phyloP scores from a whole-genome alignment of 2,888 invertebrate genomes.

The Odontocolon sp. region DNA sequence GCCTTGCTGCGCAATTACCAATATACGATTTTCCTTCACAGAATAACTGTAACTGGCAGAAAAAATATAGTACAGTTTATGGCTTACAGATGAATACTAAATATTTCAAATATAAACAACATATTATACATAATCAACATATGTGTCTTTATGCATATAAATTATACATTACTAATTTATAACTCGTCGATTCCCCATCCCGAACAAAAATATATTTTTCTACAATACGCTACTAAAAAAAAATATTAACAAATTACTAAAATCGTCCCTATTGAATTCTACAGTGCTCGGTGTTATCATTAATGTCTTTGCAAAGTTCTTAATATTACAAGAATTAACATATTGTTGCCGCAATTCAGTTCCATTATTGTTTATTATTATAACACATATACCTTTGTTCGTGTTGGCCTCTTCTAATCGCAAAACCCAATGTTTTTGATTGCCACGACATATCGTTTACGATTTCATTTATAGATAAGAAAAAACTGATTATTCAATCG shows the following conservation, averaged over 20 bases:
- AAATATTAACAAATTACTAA: no score
- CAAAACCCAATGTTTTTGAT: slow-evolving; percentile 28
- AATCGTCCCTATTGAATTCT: no score
- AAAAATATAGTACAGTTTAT: not conserved
- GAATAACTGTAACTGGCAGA: not conserved
- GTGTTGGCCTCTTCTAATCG: not conserved
- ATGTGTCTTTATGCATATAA: not conserved
- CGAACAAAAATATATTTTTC: not conserved
- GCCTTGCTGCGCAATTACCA: not conserved
- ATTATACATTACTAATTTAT: not conserved
- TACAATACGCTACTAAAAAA: not conserved
- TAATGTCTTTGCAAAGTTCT: no score
- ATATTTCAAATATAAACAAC: not conserved
- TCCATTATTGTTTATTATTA: not conserved
- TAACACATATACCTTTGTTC: slow-evolving; percentile 41
- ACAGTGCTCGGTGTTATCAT: no score
- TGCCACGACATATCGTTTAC: slow-evolving; percentile 36
- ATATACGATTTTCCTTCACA: not conserved
- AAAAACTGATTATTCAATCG: not conserved
- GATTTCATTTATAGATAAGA: not conserved
- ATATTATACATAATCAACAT: not conserved
- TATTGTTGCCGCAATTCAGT: not conserved
- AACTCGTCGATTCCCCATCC: not conserved
- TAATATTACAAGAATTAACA: not conserved
- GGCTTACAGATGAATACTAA: not conserved